Base-by-base conservation (phyloP, 2,797 vertebrate species). In the Muraenolepis orangiensis region DNA sequence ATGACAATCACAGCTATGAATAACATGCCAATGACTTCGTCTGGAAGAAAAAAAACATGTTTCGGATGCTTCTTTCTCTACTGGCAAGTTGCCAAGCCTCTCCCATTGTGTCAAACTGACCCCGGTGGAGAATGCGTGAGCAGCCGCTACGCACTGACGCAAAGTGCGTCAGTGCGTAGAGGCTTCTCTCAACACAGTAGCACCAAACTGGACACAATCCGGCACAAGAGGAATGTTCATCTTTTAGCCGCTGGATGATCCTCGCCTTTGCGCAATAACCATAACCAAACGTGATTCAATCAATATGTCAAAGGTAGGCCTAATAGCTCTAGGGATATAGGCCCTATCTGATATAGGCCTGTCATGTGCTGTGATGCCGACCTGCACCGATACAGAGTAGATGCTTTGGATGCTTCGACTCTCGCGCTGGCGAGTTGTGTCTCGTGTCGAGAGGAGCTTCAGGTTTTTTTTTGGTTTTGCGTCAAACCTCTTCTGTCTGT, bases 31-130 rank as follows among this genome's bases (percentile, higher is more conserved):
- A 81, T 78, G 70, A 77, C 81, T 40, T 69, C 64, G n/a, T n/a
- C n/a, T n/a, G n/a, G 72, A 72, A 76, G 76, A 82, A 70, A 88
- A 83, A 69, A 82, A 80, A 86, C 81, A 86, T 82, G 72, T 66
- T 86, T 82, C 74, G 73, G 79, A 90, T 83, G 82, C 79, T 84
- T 89, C 76, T 51, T 61, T 72, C 78, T 77, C 68, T 70, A 74
- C 82, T 87, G 86, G 86, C 84, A 82, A 77, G 79, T 51, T 13
- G 23, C 69, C 81, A 82, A 85, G 80, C 78, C 80, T 57, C 86
- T 87, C 72, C 70, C 81, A 75, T 28, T 76, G 86, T 84, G 87
- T 91, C 80, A 80, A 82, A 79, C 84, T 84, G 85, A 83, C 81
- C 88, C 74, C n/a, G 57, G 8, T 7, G 57, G 8, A 3, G 57